phyloP scores from a whole-genome alignment of 1,140 invertebrate genomes.

The Delia radicum region DNA sequence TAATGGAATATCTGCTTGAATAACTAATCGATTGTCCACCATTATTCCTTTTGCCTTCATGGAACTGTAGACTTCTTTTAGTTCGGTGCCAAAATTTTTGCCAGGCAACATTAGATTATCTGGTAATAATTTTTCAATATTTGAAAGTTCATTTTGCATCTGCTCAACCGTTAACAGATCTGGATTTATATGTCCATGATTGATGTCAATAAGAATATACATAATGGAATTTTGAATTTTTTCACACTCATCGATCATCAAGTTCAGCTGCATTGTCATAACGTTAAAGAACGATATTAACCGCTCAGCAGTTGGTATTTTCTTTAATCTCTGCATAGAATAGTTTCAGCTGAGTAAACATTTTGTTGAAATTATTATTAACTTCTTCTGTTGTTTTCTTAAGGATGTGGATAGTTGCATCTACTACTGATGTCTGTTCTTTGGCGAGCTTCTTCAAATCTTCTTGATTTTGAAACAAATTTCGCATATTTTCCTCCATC shows the following conservation, averaged over 20 bases:
- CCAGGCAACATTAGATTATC: background rate
- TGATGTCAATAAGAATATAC: background rate
- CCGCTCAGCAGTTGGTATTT: background rate
- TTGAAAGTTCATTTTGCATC: background rate
- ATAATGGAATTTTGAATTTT: background rate
- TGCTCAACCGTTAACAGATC: background rate
- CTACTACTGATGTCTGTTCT: background rate
- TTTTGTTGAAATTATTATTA: background rate
- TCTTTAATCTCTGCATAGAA: background rate
- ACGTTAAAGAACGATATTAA: background rate
- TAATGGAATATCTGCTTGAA: background rate
- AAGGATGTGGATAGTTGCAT: background rate
- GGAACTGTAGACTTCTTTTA: background rate
- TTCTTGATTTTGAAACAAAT: slow-evolving; percentile 14
- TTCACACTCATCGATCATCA: background rate
- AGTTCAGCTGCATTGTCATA: background rate
- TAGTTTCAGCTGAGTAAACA: background rate
- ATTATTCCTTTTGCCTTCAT: background rate
- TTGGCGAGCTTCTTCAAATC: background rate
- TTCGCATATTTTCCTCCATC: slow-evolving; percentile 15
- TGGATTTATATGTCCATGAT: background rate
- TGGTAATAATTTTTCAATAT: background rate
- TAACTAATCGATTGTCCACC: background rate
- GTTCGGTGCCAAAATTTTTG: background rate
- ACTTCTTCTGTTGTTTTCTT: slow-evolving; percentile 10